phyloP scores from a whole-genome alignment of 2,888 invertebrate genomes.

The Pandemis heparana region DNA sequence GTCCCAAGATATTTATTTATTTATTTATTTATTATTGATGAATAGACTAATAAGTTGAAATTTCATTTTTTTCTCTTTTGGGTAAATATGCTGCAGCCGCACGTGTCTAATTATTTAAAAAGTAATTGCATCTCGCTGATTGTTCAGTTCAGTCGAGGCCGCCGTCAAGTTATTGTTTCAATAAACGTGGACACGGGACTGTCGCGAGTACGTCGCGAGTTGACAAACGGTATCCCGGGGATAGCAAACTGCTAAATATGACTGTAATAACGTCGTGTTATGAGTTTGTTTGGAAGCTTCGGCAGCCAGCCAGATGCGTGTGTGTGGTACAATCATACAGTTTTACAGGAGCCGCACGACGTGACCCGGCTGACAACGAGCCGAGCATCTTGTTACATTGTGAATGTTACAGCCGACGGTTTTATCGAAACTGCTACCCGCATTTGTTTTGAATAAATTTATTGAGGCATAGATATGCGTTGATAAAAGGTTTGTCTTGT shows the following conservation, averaged over 20 bases:
- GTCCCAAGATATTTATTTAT: no score
- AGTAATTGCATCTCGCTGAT: no score
- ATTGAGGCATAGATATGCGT: neutral
- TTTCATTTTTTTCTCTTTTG: no score
- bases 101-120: no score
- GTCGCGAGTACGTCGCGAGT: conserved; percentile 22
- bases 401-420: conserved; percentile 57
- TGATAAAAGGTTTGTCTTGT: neutral
- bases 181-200: neutral
- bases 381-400: conserved; percentile 57
- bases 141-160: neutral
- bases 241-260: conserved; percentile 41
- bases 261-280: conserved; percentile 51
- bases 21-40: no score
- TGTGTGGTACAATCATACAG: conserved; percentile 52
- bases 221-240: conserved; percentile 40
- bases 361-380: conserved; percentile 67
- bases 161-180: conserved; percentile 14
- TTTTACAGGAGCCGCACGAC: conserved; percentile 68
- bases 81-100: no score
- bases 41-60: no score
- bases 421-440: conserved; percentile 51
- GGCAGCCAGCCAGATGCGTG: conserved; percentile 67
- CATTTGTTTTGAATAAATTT: conserved; percentile 28
- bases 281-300: conserved; percentile 59